A percentile compares a stretch with the other conserved stretches of the same genome.
Conservation (phyloP, 2,113 vertebrate genomes). For the Zosterops lateralis region DNA sequence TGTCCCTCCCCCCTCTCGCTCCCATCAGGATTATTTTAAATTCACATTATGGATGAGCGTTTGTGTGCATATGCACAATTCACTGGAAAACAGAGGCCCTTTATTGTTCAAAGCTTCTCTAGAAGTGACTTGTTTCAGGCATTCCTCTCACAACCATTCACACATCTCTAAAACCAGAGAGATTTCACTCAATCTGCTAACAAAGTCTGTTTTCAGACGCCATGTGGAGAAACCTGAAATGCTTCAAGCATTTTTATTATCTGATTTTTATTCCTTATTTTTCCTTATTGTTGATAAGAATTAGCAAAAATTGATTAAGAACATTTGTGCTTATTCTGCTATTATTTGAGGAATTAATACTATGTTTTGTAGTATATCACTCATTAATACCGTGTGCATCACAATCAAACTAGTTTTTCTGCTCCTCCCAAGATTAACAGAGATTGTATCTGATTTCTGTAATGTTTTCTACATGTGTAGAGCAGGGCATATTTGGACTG, state of each 20-base stretch:
- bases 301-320: not conserved
- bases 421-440: not conserved
- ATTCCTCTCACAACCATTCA: not conserved
- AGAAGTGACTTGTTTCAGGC: not conserved
- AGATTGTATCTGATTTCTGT: constrained; percentile 32
- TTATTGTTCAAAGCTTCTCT: constrained; percentile 10
- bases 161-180: not conserved
- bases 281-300: not conserved
- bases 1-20: not conserved
- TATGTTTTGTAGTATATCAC: not conserved
- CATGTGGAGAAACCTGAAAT: not conserved
- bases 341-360: not conserved
- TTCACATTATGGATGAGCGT: not conserved
- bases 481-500: constrained; percentile 26
- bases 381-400: not conserved
- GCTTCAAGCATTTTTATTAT: not conserved
- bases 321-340: not conserved
- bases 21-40: constrained; percentile 26
- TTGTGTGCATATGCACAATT: not conserved
- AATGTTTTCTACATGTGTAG: not conserved
- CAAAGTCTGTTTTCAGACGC: not conserved
- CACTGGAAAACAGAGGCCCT: not conserved
- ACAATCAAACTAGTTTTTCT: not conserved
- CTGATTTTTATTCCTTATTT: not conserved
- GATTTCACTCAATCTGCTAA: constrained; percentile 9